Conservation (phyloP, 2,797 vertebrate species). For the Aythya fuligula region DNA sequence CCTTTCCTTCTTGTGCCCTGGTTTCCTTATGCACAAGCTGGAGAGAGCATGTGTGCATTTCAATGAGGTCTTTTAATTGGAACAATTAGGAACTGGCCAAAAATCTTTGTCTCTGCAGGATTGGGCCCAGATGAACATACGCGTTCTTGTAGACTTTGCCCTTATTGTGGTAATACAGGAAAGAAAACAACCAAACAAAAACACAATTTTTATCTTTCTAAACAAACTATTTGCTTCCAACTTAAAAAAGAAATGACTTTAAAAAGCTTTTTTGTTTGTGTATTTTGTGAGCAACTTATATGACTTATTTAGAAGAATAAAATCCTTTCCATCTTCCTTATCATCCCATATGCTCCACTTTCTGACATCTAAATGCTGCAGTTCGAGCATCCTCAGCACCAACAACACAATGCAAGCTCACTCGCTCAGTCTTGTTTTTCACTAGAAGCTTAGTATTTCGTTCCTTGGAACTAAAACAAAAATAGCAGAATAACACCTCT, state of each 20-base stretch:
- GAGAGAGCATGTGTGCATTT: background rate
- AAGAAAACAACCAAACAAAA: background rate
- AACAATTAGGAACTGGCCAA: background rate
- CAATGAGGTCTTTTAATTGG: background rate
- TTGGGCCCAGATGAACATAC: background rate
- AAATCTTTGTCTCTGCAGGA: background rate
- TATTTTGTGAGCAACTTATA: rapidly evolving
- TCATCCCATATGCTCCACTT: background rate
- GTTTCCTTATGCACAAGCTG: rapidly evolving
- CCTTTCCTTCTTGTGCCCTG: background rate
- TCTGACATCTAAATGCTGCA: background rate
- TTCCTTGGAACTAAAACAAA: background rate
- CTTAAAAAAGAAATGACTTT: background rate
- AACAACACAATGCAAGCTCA: background rate
- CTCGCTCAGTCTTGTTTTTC: background rate
- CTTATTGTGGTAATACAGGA: background rate
- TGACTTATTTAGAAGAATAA: background rate
- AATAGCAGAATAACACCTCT: background rate
- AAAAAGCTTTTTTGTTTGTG: background rate
- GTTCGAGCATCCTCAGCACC: background rate
- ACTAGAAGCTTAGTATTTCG: background rate
- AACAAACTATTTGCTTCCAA: background rate
- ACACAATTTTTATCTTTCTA: background rate
- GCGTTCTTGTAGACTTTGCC: background rate
- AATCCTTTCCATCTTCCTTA: background rate